A percentile compares a stretch with the other conserved stretches of the same genome.
Evolutionary conservation across 2,888 invertebrate species (phyloP).

Genomic region (Mimas tiliae): DNA sequence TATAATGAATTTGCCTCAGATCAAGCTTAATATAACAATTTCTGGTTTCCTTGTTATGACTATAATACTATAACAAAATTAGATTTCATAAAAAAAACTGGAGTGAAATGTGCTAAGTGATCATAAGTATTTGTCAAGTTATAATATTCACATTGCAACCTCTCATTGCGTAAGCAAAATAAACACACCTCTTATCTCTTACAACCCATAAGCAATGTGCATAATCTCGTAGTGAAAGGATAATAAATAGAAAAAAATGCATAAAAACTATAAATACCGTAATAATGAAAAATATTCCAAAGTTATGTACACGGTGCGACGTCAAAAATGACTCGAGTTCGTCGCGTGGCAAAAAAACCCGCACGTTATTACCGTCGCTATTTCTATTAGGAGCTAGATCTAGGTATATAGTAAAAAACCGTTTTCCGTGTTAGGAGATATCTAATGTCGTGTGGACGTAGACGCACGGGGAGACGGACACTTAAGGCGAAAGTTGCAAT

Average conservation of each 20-base stretch:
- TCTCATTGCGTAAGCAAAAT: neutral
- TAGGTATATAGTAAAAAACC: neutral
- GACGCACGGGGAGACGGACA: neutral
- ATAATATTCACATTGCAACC: neutral
- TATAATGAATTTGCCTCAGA: conserved; percentile 49
- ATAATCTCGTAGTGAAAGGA: neutral
- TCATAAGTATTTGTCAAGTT: neutral
- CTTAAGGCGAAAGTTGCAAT: too few relatives aligned
- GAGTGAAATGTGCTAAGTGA: neutral
- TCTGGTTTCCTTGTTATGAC: neutral
- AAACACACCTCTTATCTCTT: neutral
- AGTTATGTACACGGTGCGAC: conserved; percentile 12
- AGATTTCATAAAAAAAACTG: neutral
- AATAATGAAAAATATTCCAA: conserved; percentile 7
- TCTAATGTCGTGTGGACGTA: neutral
- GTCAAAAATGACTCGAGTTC: too few relatives aligned
- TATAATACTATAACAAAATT: conserved; percentile 14
- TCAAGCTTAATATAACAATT: conserved; percentile 42
- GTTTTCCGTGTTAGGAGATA: neutral
- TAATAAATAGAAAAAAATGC: neutral
- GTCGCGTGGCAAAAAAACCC: neutral
- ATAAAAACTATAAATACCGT: neutral
- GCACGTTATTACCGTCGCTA: neutral
- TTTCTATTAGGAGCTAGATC: neutral
- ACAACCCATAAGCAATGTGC: conserved; percentile 8